Evolutionary conservation across 2,888 invertebrate genomes (phyloP).

Genomic region (Tetranychus truncatus): DNA sequence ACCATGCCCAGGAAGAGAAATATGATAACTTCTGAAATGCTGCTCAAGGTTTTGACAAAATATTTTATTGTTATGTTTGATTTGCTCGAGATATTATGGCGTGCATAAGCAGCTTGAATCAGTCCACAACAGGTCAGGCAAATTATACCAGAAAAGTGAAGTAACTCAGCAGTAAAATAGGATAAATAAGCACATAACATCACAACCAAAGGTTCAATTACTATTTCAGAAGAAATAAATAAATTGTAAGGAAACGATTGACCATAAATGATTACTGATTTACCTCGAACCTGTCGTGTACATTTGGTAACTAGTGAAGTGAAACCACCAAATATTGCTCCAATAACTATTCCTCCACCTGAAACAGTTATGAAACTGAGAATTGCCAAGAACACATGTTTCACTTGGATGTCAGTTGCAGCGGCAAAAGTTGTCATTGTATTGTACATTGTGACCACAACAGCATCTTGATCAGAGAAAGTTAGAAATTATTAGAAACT

Average conservation of each 20-base stretch:
- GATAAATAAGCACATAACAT: constrained; percentile 39
- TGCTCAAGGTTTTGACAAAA: constrained; percentile 39
- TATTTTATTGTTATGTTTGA: constrained; percentile 39
- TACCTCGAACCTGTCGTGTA: constrained; percentile 31
- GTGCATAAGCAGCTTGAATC: constrained; percentile 41
- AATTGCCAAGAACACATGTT: constrained; percentile 30
- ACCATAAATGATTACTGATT: neutral
- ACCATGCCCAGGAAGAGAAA: constrained; percentile 42
- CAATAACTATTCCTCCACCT: constrained; percentile 37
- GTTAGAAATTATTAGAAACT: neutral
- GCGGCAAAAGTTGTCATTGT: neutral
- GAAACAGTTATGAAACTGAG: constrained; percentile 39
- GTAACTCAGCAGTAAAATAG: constrained; percentile 39
- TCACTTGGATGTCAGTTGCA: neutral
- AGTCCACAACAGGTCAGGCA: constrained; percentile 30
- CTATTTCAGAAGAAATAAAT: constrained; percentile 31
- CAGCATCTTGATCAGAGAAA: constrained; percentile 18
- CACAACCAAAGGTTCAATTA: constrained; percentile 40
- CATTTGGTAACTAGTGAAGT: constrained; percentile 33
- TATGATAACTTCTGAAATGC: constrained; percentile 39
- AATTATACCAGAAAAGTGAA: constrained; percentile 42
- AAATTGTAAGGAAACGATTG: neutral
- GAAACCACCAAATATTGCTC: constrained; percentile 36
- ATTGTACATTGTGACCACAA: constrained; percentile 18
- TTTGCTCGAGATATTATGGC: constrained; percentile 39